phyloP scores from a whole-genome alignment of 2,113 vertebrate species.

The Rattus norvegicus region DNA sequence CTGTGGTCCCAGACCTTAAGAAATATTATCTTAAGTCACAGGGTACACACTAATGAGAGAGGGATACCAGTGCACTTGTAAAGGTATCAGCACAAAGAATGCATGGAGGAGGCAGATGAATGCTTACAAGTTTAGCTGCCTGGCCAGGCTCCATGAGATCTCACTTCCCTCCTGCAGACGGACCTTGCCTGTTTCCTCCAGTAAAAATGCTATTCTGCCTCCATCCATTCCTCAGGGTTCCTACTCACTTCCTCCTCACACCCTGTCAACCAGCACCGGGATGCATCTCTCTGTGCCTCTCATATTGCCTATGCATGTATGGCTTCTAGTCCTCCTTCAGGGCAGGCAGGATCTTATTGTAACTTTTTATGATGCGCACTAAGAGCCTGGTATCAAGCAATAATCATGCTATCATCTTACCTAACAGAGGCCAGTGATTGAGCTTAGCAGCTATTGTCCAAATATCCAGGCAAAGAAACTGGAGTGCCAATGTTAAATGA shows the following conservation, averaged over 20 bases:
- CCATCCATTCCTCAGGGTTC: neutral
- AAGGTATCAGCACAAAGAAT: neutral
- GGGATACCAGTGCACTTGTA: neutral
- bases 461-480: constrained; percentile 9
- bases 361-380: neutral
- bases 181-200: neutral
- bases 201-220: neutral
- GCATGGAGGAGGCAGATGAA: neutral
- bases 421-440: neutral
- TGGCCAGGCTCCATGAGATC: neutral
- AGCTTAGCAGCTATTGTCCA: constrained; percentile 37
- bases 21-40: neutral
- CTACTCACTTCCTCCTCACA: neutral
- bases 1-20: neutral
- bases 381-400: neutral
- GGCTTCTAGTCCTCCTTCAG: constrained; percentile 2
- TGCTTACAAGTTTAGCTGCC: neutral
- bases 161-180: neutral
- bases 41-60: neutral
- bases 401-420: neutral
- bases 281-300: neutral
- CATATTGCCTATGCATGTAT: neutral
- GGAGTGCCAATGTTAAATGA: neutral
- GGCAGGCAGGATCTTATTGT: neutral
- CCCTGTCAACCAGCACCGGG: neutral